phyloP scores from a whole-genome alignment of 2,113 vertebrate genomes.

The Campylomormyrus tamandua region DNA sequence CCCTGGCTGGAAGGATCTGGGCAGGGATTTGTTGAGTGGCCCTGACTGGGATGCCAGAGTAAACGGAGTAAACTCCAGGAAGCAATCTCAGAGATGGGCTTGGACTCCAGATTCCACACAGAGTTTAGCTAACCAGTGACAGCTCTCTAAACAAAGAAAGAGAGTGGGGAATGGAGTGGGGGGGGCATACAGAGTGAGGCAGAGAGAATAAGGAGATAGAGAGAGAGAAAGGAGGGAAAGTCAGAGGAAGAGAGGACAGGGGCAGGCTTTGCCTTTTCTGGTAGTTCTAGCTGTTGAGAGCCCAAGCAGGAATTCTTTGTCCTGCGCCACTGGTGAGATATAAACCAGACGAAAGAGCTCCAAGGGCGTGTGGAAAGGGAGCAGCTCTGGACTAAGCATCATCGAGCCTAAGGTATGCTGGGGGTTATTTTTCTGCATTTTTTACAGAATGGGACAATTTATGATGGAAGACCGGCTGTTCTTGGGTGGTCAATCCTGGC shows the following conservation, averaged over 20 bases:
- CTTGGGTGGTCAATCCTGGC: constrained; percentile 16
- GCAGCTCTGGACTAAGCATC: constrained; percentile 41
- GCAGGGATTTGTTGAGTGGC: neutral
- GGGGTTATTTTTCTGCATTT: neutral
- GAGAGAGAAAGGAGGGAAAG: neutral
- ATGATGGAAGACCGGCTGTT: neutral
- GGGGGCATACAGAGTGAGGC: neutral
- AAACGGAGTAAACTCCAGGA: constrained; percentile 59
- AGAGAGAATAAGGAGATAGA: constrained; percentile 14
- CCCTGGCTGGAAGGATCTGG: neutral
- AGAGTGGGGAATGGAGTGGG: neutral
- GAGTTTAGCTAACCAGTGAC: constrained; percentile 68
- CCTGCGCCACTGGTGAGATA: constrained; percentile 43
- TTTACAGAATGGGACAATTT: constrained; percentile 1
- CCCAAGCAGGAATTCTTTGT: constrained; percentile 48
- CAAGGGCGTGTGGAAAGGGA: constrained; percentile 32
- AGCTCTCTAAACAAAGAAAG: constrained; percentile 49
- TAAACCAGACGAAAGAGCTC: constrained; percentile 53
- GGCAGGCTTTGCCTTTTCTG: constrained; percentile 66
- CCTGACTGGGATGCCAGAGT: neutral
- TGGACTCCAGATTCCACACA: constrained; percentile 72
- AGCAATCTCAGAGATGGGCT: constrained; percentile 61
- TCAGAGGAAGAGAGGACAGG: constrained; percentile 29
- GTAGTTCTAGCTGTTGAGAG: constrained; percentile 49
- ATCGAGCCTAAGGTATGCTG: constrained; percentile 45